A percentile compares a stretch with the other conserved stretches of the same genome.
Conservation (phyloP, 2,797 vertebrate genomes). For the Coregonus ussuriensis region DNA sequence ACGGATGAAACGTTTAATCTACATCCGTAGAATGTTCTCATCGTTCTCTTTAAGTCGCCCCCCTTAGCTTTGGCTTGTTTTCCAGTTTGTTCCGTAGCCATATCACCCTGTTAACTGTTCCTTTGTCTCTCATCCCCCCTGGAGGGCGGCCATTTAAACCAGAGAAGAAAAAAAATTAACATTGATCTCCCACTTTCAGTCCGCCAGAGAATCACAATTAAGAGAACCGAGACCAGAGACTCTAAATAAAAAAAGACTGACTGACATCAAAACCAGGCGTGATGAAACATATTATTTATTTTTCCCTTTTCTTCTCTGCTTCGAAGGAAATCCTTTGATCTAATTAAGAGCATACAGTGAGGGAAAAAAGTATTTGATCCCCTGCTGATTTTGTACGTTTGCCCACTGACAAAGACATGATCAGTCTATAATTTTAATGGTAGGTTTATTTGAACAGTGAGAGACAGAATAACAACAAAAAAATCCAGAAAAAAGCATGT, state of each 20-base stretch:
- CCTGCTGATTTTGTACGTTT: no score
- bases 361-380: no score
- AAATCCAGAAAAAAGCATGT: no score
- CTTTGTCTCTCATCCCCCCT: constrained; percentile 29
- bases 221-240: constrained; percentile 9
- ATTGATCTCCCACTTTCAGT: constrained; percentile 37
- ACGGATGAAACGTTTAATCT: neutral
- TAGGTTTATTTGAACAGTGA: no score
- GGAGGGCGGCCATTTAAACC: constrained; percentile 46
- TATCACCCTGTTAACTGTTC: constrained; percentile 20
- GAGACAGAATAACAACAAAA: no score
- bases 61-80: constrained; percentile 23
- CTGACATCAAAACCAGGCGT: constrained; percentile 13
- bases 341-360: constrained; percentile 7
- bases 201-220: constrained; percentile 4
- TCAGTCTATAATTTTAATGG: no score
- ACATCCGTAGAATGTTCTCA: neutral
- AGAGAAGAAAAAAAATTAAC: constrained; percentile 27
- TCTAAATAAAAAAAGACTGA: neutral
- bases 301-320: neutral
- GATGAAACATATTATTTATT: neutral
- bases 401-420: no score
- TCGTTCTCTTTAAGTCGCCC: neutral
- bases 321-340: constrained; percentile 22
- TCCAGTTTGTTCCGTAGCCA: constrained; percentile 22